Evolutionary conservation across 2,113 vertebrate species (phyloP).

Genomic region (Lepidothrix coronata): DNA sequence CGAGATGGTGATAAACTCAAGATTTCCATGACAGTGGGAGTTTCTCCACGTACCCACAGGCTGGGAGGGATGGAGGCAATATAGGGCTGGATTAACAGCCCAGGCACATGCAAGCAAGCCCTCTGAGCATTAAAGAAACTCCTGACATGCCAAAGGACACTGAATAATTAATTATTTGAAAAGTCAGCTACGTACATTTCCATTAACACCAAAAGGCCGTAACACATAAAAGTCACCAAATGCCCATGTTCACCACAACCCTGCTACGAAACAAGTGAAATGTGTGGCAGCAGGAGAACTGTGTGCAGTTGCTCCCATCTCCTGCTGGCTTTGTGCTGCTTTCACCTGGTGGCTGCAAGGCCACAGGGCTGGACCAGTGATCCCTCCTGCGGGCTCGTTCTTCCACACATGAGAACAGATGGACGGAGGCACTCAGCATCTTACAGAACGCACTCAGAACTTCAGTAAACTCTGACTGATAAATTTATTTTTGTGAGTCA

Average conservation of each 20-base stretch:
- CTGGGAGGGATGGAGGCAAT: background rate
- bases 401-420: rapidly evolving
- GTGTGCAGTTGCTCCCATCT: background rate
- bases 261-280: background rate
- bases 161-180: background rate
- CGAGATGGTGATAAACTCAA: background rate
- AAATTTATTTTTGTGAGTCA: background rate
- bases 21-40: background rate
- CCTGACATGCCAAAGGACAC: background rate
- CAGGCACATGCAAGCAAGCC: rapidly evolving
- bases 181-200: background rate
- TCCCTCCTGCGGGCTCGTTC: rapidly evolving
- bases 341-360: rapidly evolving
- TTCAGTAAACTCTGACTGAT: background rate
- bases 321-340: background rate
- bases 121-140: background rate
- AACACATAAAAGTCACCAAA: background rate
- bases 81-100: background rate
- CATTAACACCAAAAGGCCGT: background rate
- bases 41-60: background rate
- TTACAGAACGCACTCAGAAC: background rate
- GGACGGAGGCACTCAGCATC: rapidly evolving
- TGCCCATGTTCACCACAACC: background rate
- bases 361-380: rapidly evolving
- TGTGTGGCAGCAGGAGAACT: background rate